Base-by-base conservation (phyloP, 2,113 vertebrate species). In the Pollachius pollachius region DNA sequence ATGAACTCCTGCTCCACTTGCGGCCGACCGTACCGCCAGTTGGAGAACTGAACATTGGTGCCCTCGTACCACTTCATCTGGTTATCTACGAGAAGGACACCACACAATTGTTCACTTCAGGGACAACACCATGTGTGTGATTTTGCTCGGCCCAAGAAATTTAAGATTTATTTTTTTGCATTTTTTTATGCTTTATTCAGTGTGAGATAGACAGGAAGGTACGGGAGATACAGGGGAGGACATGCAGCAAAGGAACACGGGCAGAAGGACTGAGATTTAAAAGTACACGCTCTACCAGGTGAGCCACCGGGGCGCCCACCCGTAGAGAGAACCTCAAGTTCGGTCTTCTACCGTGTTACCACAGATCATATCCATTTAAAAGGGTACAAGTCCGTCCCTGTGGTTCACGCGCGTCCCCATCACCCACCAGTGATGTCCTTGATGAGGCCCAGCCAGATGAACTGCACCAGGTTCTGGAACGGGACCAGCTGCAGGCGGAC, bases 51-150 rank as follows among this genome's bases (percentile, higher is more conserved):
- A 61, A 97, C 85, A 12, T 72, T 81, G 56, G 95, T 97, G 67
- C 93, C 93, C 65, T 99, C 97, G 57, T 91, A 93, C 97, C 97
- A 99, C 84, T 90, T 93, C 68, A 95, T 87, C 75, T 84, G 74
- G 52, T 93, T 82, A 85, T 91, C 97, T 97, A 78, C 64, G 69
- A 64, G 48, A 57, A 64, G 73, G 76, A 9, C 65, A 58, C 60
- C 2, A n/a, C 9, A 59, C 58, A 60, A 60, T 9, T 4, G 18
- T 58, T 17, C 16, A 56, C 52, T 17, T 0, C 56, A 58, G 16
- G 5, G 9, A 56, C 17, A 15, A 4, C 12, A 56, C 52, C 4
- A 54, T 13, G 52, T 17, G 30, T 30, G 30, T 30, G 30, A 6
- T 30, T 30, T 30, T 1, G 30, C 3, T 30, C 30, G 41, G 3